Percentiles rank a stretch among this genome's conserved stretches.
phyloP scores from a whole-genome alignment of 2,113 vertebrate genomes.

The Rattus norvegicus region DNA sequence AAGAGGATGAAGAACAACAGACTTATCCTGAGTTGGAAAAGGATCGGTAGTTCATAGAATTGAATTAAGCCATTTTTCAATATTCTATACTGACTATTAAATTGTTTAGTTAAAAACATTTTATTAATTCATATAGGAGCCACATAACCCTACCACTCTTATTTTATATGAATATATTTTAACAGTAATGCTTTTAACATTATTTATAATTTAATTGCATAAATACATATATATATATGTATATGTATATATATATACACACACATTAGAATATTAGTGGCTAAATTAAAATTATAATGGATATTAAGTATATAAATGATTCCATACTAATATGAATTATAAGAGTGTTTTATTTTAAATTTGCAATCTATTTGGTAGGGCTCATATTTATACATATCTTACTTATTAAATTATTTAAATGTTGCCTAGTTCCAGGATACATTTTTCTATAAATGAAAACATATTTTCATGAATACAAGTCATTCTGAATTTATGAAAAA shows the following conservation, averaged over 20 bases:
- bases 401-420: not conserved
- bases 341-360: not conserved
- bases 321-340: not conserved
- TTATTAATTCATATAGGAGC: not conserved
- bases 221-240: not conserved
- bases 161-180: too few species aligned
- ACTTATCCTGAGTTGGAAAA: not conserved
- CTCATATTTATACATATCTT: not conserved
- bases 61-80: not conserved
- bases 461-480: not conserved
- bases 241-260: not conserved
- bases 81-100: not conserved
- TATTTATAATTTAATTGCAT: not conserved
- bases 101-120: not conserved
- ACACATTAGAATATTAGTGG: not conserved
- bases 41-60: not conserved
- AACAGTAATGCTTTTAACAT: not conserved
- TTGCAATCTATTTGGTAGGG: not conserved
- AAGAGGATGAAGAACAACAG: accelerated
- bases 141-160: not conserved
- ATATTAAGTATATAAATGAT: not conserved
- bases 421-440: not conserved
- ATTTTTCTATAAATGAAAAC: not conserved
- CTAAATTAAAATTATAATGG: not conserved
- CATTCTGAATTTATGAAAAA: not conserved